Percentiles rank a stretch among this genome's conserved stretches.
Conservation (phyloP, 2,888 invertebrate genomes). For the Eumerus sabulonum region DNA sequence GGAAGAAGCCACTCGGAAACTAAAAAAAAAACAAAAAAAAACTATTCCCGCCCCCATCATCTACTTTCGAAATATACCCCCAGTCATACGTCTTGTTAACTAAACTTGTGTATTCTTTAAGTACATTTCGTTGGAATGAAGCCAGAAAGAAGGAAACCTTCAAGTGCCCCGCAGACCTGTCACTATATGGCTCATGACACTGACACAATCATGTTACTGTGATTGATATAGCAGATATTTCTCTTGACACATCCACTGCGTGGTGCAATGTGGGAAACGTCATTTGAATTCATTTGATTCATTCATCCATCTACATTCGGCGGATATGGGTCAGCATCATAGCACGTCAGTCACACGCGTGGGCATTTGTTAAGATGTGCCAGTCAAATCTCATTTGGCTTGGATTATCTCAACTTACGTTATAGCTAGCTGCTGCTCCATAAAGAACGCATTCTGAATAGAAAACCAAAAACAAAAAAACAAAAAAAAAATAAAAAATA, state of each 20-base stretch:
- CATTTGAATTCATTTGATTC: constrained; percentile 9
- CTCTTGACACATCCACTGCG: constrained; percentile 62
- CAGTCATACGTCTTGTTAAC: background rate
- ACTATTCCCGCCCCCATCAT: constrained; percentile 19
- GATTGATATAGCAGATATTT: constrained; percentile 64
- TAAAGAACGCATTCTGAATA: constrained; percentile 59
- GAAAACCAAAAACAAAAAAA: too few relatives aligned
- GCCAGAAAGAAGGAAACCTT: constrained; percentile 41
- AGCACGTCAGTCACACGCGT: constrained; percentile 39
- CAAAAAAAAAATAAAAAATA: too few relatives aligned
- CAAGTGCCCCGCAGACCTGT: constrained; percentile 32
- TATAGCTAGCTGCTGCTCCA: constrained; percentile 5
- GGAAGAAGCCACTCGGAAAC: constrained; percentile 64
- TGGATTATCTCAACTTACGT: constrained; percentile 50
- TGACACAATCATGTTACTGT: constrained; percentile 68
- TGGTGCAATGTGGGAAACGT: constrained; percentile 40
- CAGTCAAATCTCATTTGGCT: constrained; percentile 55
- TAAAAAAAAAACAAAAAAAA: background rate
- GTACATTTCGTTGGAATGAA: constrained; percentile 56
- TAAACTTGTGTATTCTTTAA: background rate
- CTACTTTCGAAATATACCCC: too few relatives aligned
- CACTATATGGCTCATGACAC: constrained; percentile 53
- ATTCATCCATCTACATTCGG: background rate
- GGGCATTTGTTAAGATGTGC: constrained; percentile 58
- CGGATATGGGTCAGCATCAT: constrained; percentile 50